phyloP scores from a whole-genome alignment of 2,113 vertebrate species.

The Perca schrenkii region DNA sequence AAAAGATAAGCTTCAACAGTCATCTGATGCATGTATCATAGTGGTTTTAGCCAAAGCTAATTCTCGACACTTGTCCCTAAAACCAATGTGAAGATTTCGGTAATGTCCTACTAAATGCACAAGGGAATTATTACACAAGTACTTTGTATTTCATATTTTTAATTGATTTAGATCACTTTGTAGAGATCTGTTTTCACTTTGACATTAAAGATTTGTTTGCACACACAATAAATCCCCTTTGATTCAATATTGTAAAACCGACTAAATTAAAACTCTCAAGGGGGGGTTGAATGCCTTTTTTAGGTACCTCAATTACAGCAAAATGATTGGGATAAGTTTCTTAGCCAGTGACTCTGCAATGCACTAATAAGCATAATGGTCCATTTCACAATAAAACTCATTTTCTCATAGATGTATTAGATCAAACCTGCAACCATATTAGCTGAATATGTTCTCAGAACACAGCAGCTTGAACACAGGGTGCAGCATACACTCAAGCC shows the following conservation, averaged over 20 bases:
- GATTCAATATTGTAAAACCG: background rate
- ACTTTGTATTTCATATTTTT: background rate
- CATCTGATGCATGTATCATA: too few relatives aligned
- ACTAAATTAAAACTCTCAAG: background rate
- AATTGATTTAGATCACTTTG: background rate
- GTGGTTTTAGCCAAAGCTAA: too few relatives aligned
- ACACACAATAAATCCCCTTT: background rate
- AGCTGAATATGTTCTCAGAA: conserved; percentile 34
- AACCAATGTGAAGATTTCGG: too few relatives aligned
- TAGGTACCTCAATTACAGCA: background rate
- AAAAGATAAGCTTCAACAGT: too few relatives aligned
- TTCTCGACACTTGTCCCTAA: too few relatives aligned
- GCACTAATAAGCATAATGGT: conserved; percentile 18
- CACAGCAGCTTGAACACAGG: conserved; percentile 10
- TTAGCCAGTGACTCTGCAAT: conserved; percentile 3
- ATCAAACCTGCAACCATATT: conserved; percentile 11
- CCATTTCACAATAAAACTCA: background rate
- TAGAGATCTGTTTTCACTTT: background rate
- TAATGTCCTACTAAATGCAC: too few relatives aligned
- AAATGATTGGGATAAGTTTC: background rate
- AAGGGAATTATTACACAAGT: background rate
- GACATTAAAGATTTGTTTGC: background rate
- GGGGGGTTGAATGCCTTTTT: background rate
- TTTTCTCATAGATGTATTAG: conserved; percentile 10
- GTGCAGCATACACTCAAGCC: conserved; percentile 23